Conservation (phyloP, 2,888 invertebrate species). For the Odontothrips loti region DNA sequence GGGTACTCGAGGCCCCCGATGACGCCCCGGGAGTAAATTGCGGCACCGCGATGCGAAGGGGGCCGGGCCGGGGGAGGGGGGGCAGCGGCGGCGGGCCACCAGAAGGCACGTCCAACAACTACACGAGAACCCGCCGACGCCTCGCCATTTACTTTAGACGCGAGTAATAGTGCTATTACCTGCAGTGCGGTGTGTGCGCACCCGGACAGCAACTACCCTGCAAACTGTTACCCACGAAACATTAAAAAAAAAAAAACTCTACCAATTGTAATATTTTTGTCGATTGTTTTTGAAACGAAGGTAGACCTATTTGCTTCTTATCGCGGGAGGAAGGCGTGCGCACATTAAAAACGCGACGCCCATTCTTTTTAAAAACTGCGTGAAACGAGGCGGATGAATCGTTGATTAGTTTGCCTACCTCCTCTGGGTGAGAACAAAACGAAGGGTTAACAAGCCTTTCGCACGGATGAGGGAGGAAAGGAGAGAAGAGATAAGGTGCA, state of each 20-base stretch:
- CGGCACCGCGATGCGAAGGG: not conserved
- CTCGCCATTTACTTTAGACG: not conserved
- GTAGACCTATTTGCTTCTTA: too few relatives aligned
- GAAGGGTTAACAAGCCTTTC: constrained; percentile 1
- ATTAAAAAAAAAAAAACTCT: not conserved
- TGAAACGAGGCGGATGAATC: too few relatives aligned
- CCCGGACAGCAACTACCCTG: not conserved
- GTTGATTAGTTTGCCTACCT: too few relatives aligned
- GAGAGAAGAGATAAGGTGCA: not conserved
- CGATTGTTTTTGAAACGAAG: too few relatives aligned
- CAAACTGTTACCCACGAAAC: not conserved
- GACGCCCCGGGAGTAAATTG: not conserved
- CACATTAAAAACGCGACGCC: too few relatives aligned
- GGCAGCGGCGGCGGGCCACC: not conserved
- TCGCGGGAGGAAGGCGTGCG: too few relatives aligned
- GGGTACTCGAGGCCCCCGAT: not conserved
- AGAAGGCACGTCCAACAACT: not conserved
- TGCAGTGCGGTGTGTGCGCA: not conserved
- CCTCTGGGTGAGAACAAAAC: constrained; percentile 10
- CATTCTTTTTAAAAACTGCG: too few relatives aligned
- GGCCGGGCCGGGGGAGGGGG: not conserved
- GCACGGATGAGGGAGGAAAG: not conserved
- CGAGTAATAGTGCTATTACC: constrained; percentile 21
- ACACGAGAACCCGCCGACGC: not conserved
- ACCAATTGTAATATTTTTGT: not conserved